Evolutionary conservation across 2,113 vertebrate genomes (phyloP).

Genomic region (Casuarius casuarius): DNA sequence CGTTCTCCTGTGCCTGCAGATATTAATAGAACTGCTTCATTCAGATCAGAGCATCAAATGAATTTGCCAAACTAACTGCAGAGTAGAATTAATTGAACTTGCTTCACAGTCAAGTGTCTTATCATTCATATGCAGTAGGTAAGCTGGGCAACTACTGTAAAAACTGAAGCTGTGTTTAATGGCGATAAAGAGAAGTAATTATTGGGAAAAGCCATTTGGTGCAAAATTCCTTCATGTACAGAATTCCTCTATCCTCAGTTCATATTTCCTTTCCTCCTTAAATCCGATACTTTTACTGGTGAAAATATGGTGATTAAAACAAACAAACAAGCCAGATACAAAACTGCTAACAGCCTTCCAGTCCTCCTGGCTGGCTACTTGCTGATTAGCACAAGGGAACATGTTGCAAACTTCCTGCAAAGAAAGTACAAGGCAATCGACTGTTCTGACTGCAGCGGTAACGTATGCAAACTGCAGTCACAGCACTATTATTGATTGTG

Average conservation of each 20-base stretch:
- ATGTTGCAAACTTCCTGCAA: not conserved
- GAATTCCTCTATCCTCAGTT: not conserved
- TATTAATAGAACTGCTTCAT: not conserved
- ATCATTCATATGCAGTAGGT: not conserved
- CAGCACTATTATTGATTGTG: not conserved
- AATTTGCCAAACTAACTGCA: conserved; percentile 32
- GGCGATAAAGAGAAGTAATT: conserved; percentile 39
- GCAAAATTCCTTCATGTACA: not conserved
- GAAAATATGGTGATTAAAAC: not conserved
- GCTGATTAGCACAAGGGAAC: not conserved
- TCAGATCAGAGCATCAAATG: conserved; percentile 12
- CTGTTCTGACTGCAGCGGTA: not conserved
- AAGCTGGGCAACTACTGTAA: not conserved
- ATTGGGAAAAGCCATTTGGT: not conserved
- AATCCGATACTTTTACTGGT: not conserved
- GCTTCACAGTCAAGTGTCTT: conserved; percentile 16
- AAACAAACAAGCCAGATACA: accelerated
- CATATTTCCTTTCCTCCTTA: not conserved
- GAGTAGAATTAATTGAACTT: conserved; percentile 41
- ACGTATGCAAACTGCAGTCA: accelerated
- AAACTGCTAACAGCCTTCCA: not conserved
- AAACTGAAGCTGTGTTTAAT: not conserved
- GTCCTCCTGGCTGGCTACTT: not conserved
- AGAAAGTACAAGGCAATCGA: accelerated
- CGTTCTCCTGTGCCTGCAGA: conserved; percentile 19